Evolutionary conservation across 2,888 invertebrate genomes (phyloP), one percentile per base, ranked within the genome.

Genomic region (Drosophila macrospina): DNA sequence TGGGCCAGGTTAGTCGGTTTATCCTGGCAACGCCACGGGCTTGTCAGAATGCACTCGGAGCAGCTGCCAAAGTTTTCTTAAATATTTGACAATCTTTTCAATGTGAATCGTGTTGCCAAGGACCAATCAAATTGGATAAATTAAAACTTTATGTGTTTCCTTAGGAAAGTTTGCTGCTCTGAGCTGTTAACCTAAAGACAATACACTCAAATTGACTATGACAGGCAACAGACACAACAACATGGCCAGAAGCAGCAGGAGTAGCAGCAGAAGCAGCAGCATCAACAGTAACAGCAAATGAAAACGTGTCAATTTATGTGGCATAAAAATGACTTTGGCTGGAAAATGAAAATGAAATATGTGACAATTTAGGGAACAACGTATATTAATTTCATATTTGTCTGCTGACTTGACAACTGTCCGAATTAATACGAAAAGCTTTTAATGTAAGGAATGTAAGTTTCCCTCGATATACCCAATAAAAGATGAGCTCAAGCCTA

Each of bases 281-380:
- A n/a, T n/a, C n/a, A n/a, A n/a, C n/a, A n/a, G n/a, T n/a, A 57
- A 15, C 6, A 55, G 24, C 60, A 74, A 78, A 66, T 68, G 51
- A 48, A 65, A 59, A 63, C 57, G 70, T 75, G 73, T 80, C 84
- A 80, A 75, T 82, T 80, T 73, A 63, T 69, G 70, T 78, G 61
- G 51, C 61, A 69, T 64, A 78, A 50, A 39, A 51, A 28, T 20
- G 15, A 54, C 44, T 64, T 55, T 30, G 26, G n/a, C 34, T 32
- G 13, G 16, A 34, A 26, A 34, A 30, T 24, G n/a, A 41, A 57
- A 28, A 50, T 47, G 47, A 60, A 56, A 56, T 48, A 56, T 48
- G 20, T 45, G 62, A 70, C 59, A 62, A 48, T 32, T 62, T 68
- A 4, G 32, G 15, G 24, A 24, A 37, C 10, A 34, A 41, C 39